Evolutionary conservation across 2,888 invertebrate genomes (phyloP).

Genomic region (Cylloceria caligata): DNA sequence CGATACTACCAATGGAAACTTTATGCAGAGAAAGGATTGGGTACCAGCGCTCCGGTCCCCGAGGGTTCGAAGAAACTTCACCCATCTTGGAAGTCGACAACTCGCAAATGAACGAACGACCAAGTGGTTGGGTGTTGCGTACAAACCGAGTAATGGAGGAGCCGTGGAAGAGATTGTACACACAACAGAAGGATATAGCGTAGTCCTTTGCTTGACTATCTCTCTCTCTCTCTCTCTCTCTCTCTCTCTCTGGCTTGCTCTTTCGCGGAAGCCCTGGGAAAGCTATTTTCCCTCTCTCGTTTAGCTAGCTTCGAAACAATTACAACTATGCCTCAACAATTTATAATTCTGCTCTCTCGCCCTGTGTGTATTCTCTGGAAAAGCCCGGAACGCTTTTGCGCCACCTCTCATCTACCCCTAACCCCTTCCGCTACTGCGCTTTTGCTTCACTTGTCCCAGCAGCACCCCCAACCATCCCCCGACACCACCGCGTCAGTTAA

Average conservation of each 20-base stretch:
- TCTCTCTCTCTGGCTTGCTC: conserved; percentile 10
- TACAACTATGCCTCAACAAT: conserved; percentile 81
- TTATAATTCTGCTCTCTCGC: conserved; percentile 76
- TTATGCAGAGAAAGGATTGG: neutral
- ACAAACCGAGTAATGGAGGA: conserved; percentile 48
- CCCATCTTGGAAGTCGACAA: conserved; percentile 26
- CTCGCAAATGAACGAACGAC: conserved; percentile 49
- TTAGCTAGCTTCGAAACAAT: conserved; percentile 75
- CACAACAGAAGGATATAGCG: neutral
- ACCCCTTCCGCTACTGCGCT: conserved; percentile 39
- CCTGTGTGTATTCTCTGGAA: conserved; percentile 45
- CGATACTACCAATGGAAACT: neutral
- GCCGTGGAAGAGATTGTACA: conserved; percentile 24
- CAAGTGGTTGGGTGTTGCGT: conserved; percentile 44
- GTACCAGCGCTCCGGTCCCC: neutral
- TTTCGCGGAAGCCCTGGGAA: neutral
- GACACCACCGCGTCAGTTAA: conserved; percentile 71
- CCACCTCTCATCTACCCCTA: conserved; percentile 64
- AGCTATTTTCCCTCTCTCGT: conserved; percentile 20
- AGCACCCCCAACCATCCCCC: conserved; percentile 46
- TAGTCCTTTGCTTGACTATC: conserved; percentile 14
- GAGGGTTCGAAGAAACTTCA: neutral
- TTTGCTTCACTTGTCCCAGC: conserved; percentile 57
- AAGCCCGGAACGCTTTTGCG: conserved; percentile 48
- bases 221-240: conserved; percentile 6